phyloP scores from a whole-genome alignment of 1,140 invertebrate species.

The Drosophila micromelanica region DNA sequence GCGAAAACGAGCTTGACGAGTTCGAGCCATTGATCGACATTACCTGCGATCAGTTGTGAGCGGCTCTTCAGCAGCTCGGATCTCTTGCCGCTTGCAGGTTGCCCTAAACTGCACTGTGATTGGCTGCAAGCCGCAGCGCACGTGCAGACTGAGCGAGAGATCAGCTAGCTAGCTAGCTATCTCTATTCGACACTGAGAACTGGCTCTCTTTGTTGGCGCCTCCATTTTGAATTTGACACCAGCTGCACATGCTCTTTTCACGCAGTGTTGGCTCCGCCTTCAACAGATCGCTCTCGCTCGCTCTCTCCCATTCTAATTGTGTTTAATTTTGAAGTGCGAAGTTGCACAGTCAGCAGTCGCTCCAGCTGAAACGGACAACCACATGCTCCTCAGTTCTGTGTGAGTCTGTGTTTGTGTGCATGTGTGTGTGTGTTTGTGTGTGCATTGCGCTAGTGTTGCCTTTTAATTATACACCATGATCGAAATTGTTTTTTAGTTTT shows the following conservation, averaged over 20 bases:
- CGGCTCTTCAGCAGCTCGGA: conserved; percentile 5
- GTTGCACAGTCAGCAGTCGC: conserved; percentile 72
- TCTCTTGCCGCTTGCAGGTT: conserved; percentile 27
- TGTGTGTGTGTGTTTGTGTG: conserved; percentile 3
- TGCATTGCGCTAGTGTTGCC: conserved; percentile 54
- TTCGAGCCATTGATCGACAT: conserved; percentile 73
- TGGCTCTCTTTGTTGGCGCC: conserved; percentile 60
- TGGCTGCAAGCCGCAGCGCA: conserved; percentile 28
- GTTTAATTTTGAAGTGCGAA: conserved; percentile 80
- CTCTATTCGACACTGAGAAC: conserved; percentile 20
- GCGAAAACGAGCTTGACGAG: conserved; percentile 75
- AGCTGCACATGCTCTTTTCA: conserved; percentile 55
- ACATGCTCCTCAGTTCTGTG: conserved; percentile 24
- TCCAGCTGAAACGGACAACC: conserved; percentile 44
- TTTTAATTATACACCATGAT: conserved; percentile 83
- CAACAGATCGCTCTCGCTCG: conserved; percentile 24
- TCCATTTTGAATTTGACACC: conserved; percentile 83
- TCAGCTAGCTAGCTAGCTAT: conserved; percentile 14
- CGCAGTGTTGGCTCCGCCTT: conserved; percentile 55
- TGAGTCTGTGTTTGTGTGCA: conserved; percentile 7
- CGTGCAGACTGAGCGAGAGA: conserved; percentile 22
- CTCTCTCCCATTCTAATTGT: conserved; percentile 59
- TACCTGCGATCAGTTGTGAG: conserved; percentile 47
- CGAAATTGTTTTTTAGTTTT: conserved; percentile 74
- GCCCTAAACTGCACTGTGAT: conserved; percentile 32